Conservation (phyloP, 1,140 invertebrate genomes). For the Drosophila athabasca region DNA sequence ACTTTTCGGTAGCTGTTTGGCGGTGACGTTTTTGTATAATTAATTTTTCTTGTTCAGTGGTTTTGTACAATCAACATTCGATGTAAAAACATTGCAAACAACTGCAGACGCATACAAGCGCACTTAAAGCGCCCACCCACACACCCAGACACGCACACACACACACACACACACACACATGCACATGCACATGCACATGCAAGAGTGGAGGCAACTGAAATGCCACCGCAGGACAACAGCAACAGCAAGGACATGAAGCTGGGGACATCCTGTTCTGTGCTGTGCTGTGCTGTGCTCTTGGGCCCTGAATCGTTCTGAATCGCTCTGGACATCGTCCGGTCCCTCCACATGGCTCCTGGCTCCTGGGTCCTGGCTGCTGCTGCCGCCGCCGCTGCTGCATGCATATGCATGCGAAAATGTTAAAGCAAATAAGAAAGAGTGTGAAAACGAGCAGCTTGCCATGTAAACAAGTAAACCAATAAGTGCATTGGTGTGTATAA, state of each 20-base stretch:
- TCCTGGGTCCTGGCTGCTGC: conserved; percentile 12
- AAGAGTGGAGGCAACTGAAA: conserved; percentile 16
- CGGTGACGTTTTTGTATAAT: conserved; percentile 82
- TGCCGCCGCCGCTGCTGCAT: conserved; percentile 50
- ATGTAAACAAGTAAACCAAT: conserved; percentile 82
- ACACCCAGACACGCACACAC: conserved; percentile 20
- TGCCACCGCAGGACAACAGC: conserved; percentile 70
- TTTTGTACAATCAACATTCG: conserved; percentile 82
- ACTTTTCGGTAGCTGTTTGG: conserved; percentile 77
- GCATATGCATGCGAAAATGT: conserved; percentile 82
- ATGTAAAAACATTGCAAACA: conserved; percentile 79
- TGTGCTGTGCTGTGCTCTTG: conserved; percentile 29
- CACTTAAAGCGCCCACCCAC: conserved; percentile 63
- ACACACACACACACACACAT: not conserved
- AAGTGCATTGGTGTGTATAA: conserved; percentile 64
- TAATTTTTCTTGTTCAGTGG: conserved; percentile 83
- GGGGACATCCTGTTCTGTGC: conserved; percentile 5
- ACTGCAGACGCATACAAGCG: conserved; percentile 70
- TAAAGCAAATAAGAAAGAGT: conserved; percentile 81
- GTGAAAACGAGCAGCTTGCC: conserved; percentile 81
- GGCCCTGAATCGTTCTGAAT: conserved; percentile 18
- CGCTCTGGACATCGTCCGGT: conserved; percentile 19
- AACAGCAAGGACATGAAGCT: conserved; percentile 50
- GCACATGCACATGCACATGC: not conserved
- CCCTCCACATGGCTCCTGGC: conserved; percentile 27